A percentile compares a stretch with the other conserved stretches of the same genome.
phyloP scores from a whole-genome alignment of 2,797 vertebrate genomes.

The Chromis chromis region DNA sequence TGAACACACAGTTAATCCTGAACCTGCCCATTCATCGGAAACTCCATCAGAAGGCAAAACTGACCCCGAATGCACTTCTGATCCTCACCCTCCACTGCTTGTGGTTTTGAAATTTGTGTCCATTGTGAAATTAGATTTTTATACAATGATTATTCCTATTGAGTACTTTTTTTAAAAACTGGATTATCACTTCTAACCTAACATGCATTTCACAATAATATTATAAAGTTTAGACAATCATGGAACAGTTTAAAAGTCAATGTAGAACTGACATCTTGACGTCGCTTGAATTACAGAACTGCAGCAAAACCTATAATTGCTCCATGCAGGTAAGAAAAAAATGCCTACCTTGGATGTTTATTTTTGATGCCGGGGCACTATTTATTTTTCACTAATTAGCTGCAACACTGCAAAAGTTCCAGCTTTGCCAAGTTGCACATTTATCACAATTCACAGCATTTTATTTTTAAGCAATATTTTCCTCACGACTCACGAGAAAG shows the following conservation, averaged over 20 bases:
- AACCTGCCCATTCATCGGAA: constrained; percentile 27
- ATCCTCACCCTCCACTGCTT: constrained; percentile 1
- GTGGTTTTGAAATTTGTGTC: constrained; percentile 38
- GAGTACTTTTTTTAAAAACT: background rate
- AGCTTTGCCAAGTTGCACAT: constrained; percentile 18
- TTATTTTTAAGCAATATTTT: background rate
- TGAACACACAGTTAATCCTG: constrained; percentile 14
- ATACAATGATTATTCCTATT: constrained; percentile 27
- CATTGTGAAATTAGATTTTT: constrained; percentile 20
- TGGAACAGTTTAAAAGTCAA: constrained; percentile 4
- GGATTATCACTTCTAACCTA: constrained; percentile 19
- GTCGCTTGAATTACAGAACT: background rate
- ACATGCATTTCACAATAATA: background rate
- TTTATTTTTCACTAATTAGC: constrained; percentile 11
- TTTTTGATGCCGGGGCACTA: background rate
- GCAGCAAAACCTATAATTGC: too few species aligned
- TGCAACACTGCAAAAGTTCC: constrained; percentile 22
- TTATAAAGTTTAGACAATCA: constrained; percentile 54
- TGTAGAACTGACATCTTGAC: background rate
- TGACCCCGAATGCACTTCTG: constrained; percentile 73
- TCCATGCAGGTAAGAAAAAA: too few species aligned
- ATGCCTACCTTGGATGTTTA: background rate
- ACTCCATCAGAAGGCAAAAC: constrained; percentile 17
- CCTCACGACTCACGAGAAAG: constrained; percentile 23
- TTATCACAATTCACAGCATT: constrained; percentile 18